A percentile compares a stretch with the other conserved stretches of the same genome.
phyloP scores from a whole-genome alignment of 2,888 invertebrate species.

The Tethea ocularis region DNA sequence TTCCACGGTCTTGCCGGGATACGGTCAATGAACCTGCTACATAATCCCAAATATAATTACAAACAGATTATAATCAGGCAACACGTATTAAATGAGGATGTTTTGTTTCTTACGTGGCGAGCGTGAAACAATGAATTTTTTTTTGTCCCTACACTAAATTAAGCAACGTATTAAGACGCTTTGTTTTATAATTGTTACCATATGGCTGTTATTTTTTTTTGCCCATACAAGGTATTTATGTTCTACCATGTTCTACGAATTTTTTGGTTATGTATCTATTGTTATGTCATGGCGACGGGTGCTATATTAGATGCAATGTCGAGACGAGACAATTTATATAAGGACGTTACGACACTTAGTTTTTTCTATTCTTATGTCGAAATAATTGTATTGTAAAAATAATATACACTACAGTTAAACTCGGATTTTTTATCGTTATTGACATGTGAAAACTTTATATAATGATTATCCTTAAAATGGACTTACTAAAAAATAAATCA shows the following conservation, averaged over 20 bases:
- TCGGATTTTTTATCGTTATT: no score
- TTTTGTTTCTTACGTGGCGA: conserved; percentile 54
- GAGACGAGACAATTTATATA: background rate
- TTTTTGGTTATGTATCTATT: background rate
- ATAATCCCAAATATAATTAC: conserved; percentile 70
- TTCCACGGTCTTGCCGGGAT: conserved; percentile 20
- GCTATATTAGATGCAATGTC: background rate
- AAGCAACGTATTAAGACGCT: conserved; percentile 47
- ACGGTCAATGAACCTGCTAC: conserved; percentile 45
- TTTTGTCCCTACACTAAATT: conserved; percentile 54
- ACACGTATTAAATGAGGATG: conserved; percentile 63
- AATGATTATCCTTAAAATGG: no score
- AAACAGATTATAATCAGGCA: conserved; percentile 61
- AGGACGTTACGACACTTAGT: no score
- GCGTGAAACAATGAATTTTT: conserved; percentile 40
- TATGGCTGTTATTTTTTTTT: conserved; percentile 9
- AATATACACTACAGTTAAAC: no score
- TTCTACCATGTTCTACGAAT: background rate
- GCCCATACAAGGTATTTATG: background rate
- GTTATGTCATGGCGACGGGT: background rate
- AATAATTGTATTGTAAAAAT: no score
- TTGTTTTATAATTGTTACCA: conserved; percentile 39
- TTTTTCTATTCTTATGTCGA: no score
- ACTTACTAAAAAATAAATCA: no score
- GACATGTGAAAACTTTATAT: no score